These are phyloP conservation scores for Perodicticus potto DNA, from an alignment of 2,797 vertebrate genomes.

Conservation along the genomic window DNA sequence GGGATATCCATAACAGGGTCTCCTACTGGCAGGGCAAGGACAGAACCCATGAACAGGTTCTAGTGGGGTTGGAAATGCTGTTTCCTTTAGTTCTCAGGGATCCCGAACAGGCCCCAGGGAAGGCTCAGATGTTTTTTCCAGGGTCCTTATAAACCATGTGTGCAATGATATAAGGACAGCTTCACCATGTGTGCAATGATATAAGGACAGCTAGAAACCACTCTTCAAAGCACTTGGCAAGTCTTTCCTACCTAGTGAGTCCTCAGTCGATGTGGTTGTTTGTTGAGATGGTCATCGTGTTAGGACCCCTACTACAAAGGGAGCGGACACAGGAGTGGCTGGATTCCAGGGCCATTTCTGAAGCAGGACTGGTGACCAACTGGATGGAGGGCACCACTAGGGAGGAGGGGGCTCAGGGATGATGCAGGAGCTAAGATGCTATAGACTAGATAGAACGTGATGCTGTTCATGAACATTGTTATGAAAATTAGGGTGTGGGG, in stretches of 20 bases:
- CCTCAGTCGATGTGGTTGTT: not conserved
- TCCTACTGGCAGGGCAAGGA: not conserved
- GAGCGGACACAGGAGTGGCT: not conserved
- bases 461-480: not conserved
- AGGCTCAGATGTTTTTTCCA: not conserved
- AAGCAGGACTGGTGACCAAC: not conserved
- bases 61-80: not conserved
- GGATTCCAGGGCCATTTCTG: not conserved
- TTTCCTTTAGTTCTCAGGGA: not conserved
- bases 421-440: not conserved
- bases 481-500: not conserved
- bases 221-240: not conserved
- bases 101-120: not conserved
- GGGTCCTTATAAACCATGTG: not conserved
- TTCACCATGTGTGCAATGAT: not conserved
- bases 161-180: accelerated
- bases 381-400: not conserved
- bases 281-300: not conserved
- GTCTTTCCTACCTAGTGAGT: not conserved
- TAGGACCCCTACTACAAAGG: not conserved
- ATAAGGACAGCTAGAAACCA: not conserved
- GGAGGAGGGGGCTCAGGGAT: not conserved
- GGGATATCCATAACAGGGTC: accelerated
- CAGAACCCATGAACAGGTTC: not conserved
- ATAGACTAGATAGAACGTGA: not conserved